A percentile compares a stretch with the other conserved stretches of the same genome.
Evolutionary conservation across 2,888 invertebrate genomes (phyloP).

Genomic region (Tenthredo distinguenda): DNA sequence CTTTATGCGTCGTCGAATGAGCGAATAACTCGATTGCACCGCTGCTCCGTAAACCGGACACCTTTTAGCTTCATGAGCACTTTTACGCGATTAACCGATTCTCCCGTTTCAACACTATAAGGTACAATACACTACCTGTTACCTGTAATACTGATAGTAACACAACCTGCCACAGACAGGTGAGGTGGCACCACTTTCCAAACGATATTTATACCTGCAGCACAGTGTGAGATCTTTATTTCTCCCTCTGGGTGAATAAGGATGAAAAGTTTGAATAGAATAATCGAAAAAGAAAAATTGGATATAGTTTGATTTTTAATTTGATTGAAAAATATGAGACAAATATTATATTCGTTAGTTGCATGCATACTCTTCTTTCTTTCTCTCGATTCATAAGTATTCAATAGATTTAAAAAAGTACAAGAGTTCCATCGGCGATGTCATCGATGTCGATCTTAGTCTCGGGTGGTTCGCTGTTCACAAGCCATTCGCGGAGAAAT

Average conservation of each 20-base stretch:
- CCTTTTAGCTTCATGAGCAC: constrained; percentile 17
- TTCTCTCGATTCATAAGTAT: too few relatives aligned
- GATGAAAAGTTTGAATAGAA: too few relatives aligned
- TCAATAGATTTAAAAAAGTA: constrained; percentile 51
- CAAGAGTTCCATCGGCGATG: constrained; percentile 55
- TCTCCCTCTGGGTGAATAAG: background rate
- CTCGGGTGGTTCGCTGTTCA: constrained; percentile 56
- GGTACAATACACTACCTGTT: background rate
- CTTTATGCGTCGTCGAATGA: background rate
- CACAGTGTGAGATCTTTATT: background rate
- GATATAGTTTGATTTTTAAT: too few relatives aligned
- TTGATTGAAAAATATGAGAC: too few relatives aligned
- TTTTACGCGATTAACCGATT: constrained; percentile 38
- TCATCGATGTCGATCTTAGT: constrained; percentile 57
- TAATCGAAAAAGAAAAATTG: too few relatives aligned
- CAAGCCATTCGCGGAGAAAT: constrained; percentile 52
- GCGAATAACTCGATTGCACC: background rate
- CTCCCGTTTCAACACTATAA: background rate
- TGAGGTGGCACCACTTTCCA: constrained; percentile 20
- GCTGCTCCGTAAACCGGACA: constrained; percentile 8
- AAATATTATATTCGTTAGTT: background rate
- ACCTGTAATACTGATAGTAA: background rate
- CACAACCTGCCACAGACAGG: constrained; percentile 20
- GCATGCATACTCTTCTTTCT: too few relatives aligned
- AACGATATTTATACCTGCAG: background rate